Evolutionary conservation across 1,140 invertebrate species (phyloP).

Genomic region (Eriocheir sinensis): DNA sequence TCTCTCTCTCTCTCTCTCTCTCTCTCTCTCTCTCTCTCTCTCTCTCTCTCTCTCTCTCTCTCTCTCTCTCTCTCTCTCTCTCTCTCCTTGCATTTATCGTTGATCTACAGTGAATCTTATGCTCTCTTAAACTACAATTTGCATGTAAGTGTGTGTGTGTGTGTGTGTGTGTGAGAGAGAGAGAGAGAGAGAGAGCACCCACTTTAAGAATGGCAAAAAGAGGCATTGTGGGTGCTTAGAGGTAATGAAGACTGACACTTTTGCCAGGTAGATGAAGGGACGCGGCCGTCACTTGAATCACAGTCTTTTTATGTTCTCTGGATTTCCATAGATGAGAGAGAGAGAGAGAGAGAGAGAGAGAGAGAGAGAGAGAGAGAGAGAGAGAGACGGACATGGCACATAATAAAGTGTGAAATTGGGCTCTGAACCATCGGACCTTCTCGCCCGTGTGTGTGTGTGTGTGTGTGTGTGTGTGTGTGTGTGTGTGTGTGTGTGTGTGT

Average conservation of each 20-base stretch:
- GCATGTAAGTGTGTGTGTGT: too few species aligned
- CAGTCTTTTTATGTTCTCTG: not conserved
- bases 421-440: not conserved
- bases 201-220: too few species aligned
- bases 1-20: too few species aligned
- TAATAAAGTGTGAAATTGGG: not conserved
- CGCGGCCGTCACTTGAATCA: not conserved
- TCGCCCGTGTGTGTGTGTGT: not conserved
- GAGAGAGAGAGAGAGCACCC: not conserved
- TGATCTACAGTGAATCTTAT: too few species aligned
- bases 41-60: too few species aligned
- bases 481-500: conserved; percentile 28
- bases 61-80: too few species aligned
- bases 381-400: not conserved
- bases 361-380: not conserved
- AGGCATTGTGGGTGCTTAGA: too few species aligned
- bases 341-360: not conserved
- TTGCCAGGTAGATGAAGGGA: not conserved
- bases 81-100: too few species aligned
- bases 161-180: too few species aligned
- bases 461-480: conserved; percentile 39
- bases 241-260: too few species aligned
- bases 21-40: too few species aligned
- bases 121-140: too few species aligned
- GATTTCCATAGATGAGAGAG: not conserved